Evolutionary conservation across 1,140 invertebrate genomes (phyloP), one percentile per base, ranked within the genome.

Genomic region (Pectinophora gossypiella): DNA sequence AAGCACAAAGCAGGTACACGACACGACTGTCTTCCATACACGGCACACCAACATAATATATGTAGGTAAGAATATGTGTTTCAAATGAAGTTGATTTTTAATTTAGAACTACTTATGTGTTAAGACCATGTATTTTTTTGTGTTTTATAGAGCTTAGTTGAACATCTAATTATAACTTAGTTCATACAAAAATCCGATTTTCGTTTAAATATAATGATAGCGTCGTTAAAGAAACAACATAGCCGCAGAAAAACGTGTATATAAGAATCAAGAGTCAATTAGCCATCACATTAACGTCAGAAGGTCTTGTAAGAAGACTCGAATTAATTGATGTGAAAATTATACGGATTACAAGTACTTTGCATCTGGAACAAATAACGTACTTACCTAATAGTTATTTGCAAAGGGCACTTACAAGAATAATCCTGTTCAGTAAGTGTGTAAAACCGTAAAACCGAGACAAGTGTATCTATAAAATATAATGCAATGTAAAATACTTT

Each of bases 321-420:
- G 36, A 40, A 40, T 40, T 40, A 40, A 40, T 40, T 40, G 36
- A 40, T 40, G 36, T 18, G 36, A 40, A 40, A 40, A 16, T 40
- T 40, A 40, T 40, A 40, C 36, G 16, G 16, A 16, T 40, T 40
- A 15, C 36, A 2, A 15, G 13, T 16, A 16, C 36, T 40, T 40
- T 40, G 36, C 36, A 40, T 40, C 12, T 27, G 5, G 23, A 6
- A 27, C 5, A 6, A 27, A 27, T 6, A 12, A 40, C 36, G 36
- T 16, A 16, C n/a, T 40, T 40, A 7, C 36, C n/a, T 40, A 18
- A 6, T 40, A 40, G n/a, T 16, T 40, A 40, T 40, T 40, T 40
- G 36, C 15, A 40, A 40, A 12, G 16, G 36, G 16, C 15, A 40
- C 5, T 16, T 40, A 40, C 36, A 40, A 40, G 27, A 40, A 40